phyloP scores from a whole-genome alignment of 37 sponge, comb jelly and placozoan genomes.

The Bolinopsis microptera region DNA sequence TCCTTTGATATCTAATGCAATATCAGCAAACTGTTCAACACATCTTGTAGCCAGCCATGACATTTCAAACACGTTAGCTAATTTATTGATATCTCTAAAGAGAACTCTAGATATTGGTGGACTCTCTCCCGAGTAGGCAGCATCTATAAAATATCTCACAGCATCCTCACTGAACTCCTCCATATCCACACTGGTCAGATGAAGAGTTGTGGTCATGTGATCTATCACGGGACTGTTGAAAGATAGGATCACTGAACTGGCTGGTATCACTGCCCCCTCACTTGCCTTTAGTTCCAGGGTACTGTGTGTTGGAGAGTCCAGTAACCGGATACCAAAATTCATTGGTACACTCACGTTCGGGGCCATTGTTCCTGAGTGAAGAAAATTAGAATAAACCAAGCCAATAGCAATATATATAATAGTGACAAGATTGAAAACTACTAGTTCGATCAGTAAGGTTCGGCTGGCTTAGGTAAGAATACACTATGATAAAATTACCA shows the following conservation, averaged over 20 bases:
- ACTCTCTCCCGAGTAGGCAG: not conserved
- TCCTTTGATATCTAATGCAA: not conserved
- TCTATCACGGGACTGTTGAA: conserved; percentile 17
- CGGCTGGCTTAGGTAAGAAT: no score
- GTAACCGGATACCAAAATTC: not conserved
- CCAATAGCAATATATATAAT: no score
- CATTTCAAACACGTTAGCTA: not conserved
- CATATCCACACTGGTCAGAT: not conserved
- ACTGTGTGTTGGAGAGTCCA: not conserved
- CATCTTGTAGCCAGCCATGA: not conserved
- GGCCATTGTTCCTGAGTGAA: not conserved
- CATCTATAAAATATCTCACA: not conserved
- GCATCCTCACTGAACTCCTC: not conserved
- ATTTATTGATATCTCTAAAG: conserved; percentile 10
- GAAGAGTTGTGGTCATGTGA: not conserved
- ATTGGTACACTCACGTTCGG: conserved; percentile 28
- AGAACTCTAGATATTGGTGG: not conserved
- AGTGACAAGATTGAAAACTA: no score
- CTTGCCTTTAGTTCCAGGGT: not conserved
- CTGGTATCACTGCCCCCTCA: not conserved
- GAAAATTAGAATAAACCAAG: no score
- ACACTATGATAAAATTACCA: no score
- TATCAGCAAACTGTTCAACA: not conserved
- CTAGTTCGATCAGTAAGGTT: no score
- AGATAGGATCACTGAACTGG: not conserved